Conservation (phyloP, 1,140 invertebrate genomes). For the Babylonia areolata region DNA sequence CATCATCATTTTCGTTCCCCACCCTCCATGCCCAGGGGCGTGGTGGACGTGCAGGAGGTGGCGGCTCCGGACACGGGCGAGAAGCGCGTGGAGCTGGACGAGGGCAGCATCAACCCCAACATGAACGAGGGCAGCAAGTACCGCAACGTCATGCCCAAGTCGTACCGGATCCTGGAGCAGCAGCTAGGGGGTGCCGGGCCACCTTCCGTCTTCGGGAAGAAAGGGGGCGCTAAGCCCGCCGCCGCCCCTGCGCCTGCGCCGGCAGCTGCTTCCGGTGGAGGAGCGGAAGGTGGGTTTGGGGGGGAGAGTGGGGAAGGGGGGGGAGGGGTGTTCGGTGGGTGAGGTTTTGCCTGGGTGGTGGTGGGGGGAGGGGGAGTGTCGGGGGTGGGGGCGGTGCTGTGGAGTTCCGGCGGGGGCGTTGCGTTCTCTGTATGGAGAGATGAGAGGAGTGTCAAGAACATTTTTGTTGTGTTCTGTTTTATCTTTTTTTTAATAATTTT, state of each 20-base stretch:
- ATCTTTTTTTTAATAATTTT: too few species aligned
- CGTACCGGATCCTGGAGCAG: slow-evolving; percentile 61
- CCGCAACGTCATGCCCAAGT: slow-evolving; percentile 63
- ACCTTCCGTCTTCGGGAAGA: slow-evolving; percentile 21
- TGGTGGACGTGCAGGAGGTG: slow-evolving; percentile 40
- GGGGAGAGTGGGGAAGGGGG: too few species aligned
- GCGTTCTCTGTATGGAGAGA: too few species aligned
- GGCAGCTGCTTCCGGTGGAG: neutral
- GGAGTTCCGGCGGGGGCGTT: too few species aligned
- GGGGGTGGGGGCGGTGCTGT: too few species aligned
- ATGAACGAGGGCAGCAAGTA: slow-evolving; percentile 58
- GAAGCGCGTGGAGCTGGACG: slow-evolving; percentile 48
- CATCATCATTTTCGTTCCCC: too few species aligned
- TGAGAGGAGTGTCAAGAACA: too few species aligned
- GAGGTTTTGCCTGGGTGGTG: too few species aligned
- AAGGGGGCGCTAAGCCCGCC: slow-evolving; percentile 16
- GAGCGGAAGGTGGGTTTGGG: neutral
- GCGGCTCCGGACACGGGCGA: slow-evolving; percentile 21
- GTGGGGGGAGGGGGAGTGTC: too few species aligned
- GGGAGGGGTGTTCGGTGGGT: too few species aligned
- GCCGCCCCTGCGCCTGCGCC: slow-evolving; percentile 31
- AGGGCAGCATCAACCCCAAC: slow-evolving; percentile 54
- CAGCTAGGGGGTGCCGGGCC: slow-evolving; percentile 48
- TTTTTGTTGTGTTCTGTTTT: too few species aligned
- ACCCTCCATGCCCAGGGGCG: slow-evolving; percentile 36